Percentiles rank a stretch among this genome's conserved stretches.
Evolutionary conservation across 2,113 vertebrate species (phyloP).

Genomic region (Laticauda laticaudata): DNA sequence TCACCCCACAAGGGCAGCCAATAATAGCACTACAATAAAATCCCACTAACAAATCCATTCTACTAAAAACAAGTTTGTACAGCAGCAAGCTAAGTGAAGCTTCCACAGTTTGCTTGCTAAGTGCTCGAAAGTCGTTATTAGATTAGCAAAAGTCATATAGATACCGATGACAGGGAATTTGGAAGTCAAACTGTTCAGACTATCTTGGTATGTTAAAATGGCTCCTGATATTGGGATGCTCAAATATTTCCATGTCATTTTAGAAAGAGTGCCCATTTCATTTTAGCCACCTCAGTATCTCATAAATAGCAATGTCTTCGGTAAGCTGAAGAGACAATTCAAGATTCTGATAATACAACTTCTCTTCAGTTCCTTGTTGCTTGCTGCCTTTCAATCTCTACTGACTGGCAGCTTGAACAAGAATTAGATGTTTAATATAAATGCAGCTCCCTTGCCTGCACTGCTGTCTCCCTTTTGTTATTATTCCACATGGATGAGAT

Average conservation of each 20-base stretch:
- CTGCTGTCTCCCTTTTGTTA: not conserved
- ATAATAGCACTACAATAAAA: conserved; percentile 60
- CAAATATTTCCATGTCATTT: conserved; percentile 12
- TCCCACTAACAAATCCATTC: conserved; percentile 59
- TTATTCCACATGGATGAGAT: not conserved
- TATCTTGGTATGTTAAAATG: conserved; percentile 31
- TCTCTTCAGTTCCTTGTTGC: not conserved
- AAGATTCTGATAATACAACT: not conserved
- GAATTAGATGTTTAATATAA: not conserved
- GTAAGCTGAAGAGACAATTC: conserved; percentile 14
- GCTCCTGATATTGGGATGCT: conserved; percentile 41
- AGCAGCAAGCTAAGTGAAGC: conserved; percentile 65
- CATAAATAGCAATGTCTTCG: not conserved
- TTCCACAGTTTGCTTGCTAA: conserved; percentile 65
- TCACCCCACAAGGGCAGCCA: conserved; percentile 59
- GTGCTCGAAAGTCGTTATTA: conserved; percentile 62
- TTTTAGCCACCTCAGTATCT: not conserved
- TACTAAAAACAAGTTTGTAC: conserved; percentile 63
- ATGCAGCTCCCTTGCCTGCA: not conserved
- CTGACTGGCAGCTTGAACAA: conserved; percentile 21
- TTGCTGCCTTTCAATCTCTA: not conserved
- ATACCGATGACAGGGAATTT: conserved; percentile 40
- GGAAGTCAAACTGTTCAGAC: conserved; percentile 33
- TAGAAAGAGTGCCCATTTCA: conserved; percentile 12
- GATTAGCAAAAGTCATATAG: conserved; percentile 31